Evolutionary conservation across 1,140 invertebrate species (phyloP), one percentile per base, ranked within the genome.

Genomic region (Eriosoma lanigerum): DNA sequence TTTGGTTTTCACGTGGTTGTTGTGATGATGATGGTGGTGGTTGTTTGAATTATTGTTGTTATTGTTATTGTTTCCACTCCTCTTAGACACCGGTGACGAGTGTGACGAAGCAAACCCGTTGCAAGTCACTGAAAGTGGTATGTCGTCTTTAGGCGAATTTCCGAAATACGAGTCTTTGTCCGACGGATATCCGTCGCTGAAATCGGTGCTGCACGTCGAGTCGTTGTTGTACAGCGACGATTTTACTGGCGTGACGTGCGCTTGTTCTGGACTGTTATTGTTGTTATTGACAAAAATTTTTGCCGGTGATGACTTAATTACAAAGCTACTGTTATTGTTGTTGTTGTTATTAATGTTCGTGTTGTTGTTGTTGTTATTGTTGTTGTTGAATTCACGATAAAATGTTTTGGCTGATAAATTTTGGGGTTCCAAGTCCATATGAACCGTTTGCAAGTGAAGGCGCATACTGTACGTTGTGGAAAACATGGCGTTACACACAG

Each of bases 11-110:
- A 95, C 94, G 80, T 91, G 73, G 21, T 54, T 46, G 90, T 80
- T 94, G 93, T 83, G 94, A 92, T 1, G 90, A 89, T 1, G 92
- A 91, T 83, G 94, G 93, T 83, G 94, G 92, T 1, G 90, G 89
- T 1, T 91, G 91, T 83, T 93, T 94, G 29, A 90, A 89, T 83
- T 95, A 93, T 84, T 94, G 93, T 1, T 90, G 89, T 15, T 15
- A n/a, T 8, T 15, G 52, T 15, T 15, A 13, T n/a, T 46, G 50
- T 52, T 44, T 21, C 15, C 8, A 1, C 32, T 19, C 8, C 44
- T 24, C 3, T 60, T 60, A n/a, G 32, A 38, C 32, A 8, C 29
- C 29, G 73, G 54, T 54, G 73, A 58, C 73, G 73, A 58, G 29
- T 58, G 72, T 3, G 10, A 15, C 3, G 72, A 60, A 13, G 21